Conservation (phyloP, 2,113 vertebrate species). For the Megaptera novaeangliae region DNA sequence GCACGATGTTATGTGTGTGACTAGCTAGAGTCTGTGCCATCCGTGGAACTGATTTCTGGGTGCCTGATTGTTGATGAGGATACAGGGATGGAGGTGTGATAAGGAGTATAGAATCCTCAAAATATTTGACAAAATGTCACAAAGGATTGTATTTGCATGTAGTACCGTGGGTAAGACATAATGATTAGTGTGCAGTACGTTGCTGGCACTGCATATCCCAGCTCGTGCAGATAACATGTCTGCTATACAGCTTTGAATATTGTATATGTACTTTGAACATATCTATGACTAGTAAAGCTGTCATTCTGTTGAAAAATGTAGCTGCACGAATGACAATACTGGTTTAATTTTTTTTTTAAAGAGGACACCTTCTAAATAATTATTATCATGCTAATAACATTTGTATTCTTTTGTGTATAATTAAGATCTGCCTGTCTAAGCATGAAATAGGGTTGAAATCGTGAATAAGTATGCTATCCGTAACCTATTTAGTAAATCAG, state of each 20-base stretch:
- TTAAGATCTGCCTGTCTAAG: slow-evolving; percentile 89
- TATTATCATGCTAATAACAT: slow-evolving; percentile 90
- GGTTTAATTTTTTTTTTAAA: slow-evolving; percentile 80
- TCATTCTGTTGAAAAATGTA: slow-evolving; percentile 84
- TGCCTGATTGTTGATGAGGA: slow-evolving; percentile 77
- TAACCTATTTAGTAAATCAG: slow-evolving; percentile 87
- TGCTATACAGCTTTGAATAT: slow-evolving; percentile 85
- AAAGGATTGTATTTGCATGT: slow-evolving; percentile 87
- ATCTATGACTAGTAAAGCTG: slow-evolving; percentile 83
- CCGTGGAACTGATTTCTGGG: slow-evolving; percentile 50
- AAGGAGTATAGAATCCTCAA: slow-evolving; percentile 79
- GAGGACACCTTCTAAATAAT: slow-evolving; percentile 86
- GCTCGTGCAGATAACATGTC: slow-evolving; percentile 85
- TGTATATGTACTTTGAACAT: slow-evolving; percentile 87
- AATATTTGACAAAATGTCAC: slow-evolving; percentile 89
- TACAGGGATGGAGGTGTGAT: slow-evolving; percentile 66
- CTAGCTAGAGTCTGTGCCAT: slow-evolving; percentile 66
- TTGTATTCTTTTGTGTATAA: slow-evolving; percentile 89
- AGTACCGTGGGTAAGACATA: slow-evolving; percentile 81
- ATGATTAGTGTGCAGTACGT: slow-evolving; percentile 84
- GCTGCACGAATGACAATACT: slow-evolving; percentile 81
- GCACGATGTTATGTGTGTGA: slow-evolving; percentile 60
- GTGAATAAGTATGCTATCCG: slow-evolving; percentile 81
- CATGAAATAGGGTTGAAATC: slow-evolving; percentile 88
- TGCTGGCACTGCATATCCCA: slow-evolving; percentile 80